Evolutionary conservation across 2,888 invertebrate genomes (phyloP).

Genomic region (Ditula angustiorana): DNA sequence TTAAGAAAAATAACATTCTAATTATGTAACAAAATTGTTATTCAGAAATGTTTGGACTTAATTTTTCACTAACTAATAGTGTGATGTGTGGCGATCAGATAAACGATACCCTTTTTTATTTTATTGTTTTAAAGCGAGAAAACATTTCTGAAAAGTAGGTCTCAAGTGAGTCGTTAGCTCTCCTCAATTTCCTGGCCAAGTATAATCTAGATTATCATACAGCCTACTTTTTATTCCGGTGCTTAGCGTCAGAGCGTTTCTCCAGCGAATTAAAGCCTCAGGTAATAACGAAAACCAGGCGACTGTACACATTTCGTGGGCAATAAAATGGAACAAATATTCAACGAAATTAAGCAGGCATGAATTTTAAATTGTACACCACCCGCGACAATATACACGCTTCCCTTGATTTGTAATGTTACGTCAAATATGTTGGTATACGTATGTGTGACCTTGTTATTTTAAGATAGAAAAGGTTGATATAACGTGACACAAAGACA

Average conservation of each 20-base stretch:
- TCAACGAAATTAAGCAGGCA: constrained; percentile 11
- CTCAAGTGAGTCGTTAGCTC: neutral
- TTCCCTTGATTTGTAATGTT: neutral
- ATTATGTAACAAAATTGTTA: no score
- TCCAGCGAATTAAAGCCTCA: constrained; percentile 22
- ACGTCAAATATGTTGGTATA: neutral
- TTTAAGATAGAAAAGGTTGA: no score
- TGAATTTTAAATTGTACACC: neutral
- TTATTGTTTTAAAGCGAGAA: neutral
- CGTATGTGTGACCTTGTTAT: neutral
- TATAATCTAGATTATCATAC: constrained; percentile 29
- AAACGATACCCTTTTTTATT: neutral
- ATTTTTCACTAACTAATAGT: no score
- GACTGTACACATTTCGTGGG: neutral
- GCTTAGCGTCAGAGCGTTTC: constrained; percentile 3
- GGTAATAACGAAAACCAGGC: constrained; percentile 15
- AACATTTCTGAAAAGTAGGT: constrained; percentile 1
- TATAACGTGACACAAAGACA: no score
- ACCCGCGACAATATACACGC: neutral
- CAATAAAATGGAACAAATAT: constrained; percentile 14
- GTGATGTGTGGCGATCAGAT: no score
- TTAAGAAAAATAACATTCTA: no score
- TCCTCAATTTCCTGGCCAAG: constrained; percentile 17
- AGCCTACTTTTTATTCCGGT: constrained; percentile 27
- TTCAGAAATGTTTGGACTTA: no score